Percentiles rank a stretch among this genome's conserved stretches.
These are phyloP conservation scores for Tenthredo distinguenda DNA, from an alignment of 2,888 invertebrate species.

Conservation along the genomic window DNA sequence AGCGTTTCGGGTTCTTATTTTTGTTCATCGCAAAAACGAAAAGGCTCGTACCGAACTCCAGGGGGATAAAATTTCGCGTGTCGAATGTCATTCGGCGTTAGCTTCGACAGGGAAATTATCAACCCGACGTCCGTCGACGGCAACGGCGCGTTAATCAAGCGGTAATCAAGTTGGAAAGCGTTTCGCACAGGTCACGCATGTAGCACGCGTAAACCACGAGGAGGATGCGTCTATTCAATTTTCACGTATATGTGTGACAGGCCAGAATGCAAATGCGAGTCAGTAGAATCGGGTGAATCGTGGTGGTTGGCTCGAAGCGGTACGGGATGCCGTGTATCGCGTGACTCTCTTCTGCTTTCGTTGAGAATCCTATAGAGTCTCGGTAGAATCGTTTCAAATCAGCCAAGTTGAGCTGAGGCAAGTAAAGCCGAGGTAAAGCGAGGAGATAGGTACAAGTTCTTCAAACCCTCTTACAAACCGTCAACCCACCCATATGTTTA, in stretches of 20 bases:
- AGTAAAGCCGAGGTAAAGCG: background rate
- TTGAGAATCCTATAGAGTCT: conserved; percentile 23
- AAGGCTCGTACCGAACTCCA: background rate
- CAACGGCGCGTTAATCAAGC: conserved; percentile 21
- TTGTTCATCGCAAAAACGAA: background rate
- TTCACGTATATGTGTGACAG: conserved; percentile 14
- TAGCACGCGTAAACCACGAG: background rate
- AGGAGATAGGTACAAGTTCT: conserved; percentile 16
- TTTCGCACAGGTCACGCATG: conserved; percentile 14
- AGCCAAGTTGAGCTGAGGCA: background rate
- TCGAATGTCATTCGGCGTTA: conserved; percentile 20
- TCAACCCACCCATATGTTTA: conserved; percentile 62
- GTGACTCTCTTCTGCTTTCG: conserved; percentile 65
- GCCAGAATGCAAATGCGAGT: conserved; percentile 39
- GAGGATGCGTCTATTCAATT: conserved; percentile 6
- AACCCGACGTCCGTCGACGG: background rate
- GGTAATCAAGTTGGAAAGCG: conserved; percentile 39
- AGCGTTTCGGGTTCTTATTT: conserved; percentile 3
- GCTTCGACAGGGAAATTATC: conserved; percentile 31
- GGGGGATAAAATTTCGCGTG: conserved; percentile 13
- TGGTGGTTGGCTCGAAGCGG: conserved; percentile 70
- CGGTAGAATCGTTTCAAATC: conserved; percentile 29
- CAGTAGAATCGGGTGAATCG: conserved; percentile 58
- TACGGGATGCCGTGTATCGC: conserved; percentile 71
- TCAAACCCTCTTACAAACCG: conserved; percentile 38